phyloP scores from a whole-genome alignment of 2,797 vertebrate genomes.

The Tokudaia muenninki region DNA sequence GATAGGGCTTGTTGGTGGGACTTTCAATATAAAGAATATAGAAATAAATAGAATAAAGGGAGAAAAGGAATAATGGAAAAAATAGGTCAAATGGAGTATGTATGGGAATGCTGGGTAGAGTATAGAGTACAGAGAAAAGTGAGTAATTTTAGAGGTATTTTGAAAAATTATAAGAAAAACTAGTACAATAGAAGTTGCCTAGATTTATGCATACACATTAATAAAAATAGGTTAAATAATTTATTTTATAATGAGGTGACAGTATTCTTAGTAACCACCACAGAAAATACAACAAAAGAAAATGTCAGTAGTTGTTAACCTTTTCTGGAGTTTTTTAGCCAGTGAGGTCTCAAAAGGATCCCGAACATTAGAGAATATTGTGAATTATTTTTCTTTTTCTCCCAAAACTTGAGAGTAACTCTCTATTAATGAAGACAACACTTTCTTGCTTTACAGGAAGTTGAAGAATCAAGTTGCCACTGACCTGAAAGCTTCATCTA shows the following conservation, averaged over 20 bases:
- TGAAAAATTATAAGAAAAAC: background rate
- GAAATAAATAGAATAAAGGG: background rate
- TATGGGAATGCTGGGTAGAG: background rate
- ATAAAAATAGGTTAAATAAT: background rate
- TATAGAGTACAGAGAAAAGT: background rate
- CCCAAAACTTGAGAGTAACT: background rate
- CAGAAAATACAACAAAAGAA: background rate
- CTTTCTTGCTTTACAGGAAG: background rate
- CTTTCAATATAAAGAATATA: background rate
- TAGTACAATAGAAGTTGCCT: background rate
- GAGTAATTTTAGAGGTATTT: background rate
- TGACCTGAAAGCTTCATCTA: background rate
- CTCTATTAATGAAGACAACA: background rate
- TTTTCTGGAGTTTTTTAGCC: background rate
- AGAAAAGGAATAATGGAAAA: background rate
- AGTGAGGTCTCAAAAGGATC: background rate
- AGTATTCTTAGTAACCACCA: background rate
- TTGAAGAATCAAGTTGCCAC: background rate
- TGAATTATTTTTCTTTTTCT: background rate
- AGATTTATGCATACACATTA: background rate
- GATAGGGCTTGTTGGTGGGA: background rate
- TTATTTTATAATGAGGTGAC: background rate
- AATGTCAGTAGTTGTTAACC: background rate
- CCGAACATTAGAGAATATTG: background rate
- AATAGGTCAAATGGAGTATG: background rate